Conservation (phyloP, 2,888 invertebrate species). For the Cepaea hortensis region DNA sequence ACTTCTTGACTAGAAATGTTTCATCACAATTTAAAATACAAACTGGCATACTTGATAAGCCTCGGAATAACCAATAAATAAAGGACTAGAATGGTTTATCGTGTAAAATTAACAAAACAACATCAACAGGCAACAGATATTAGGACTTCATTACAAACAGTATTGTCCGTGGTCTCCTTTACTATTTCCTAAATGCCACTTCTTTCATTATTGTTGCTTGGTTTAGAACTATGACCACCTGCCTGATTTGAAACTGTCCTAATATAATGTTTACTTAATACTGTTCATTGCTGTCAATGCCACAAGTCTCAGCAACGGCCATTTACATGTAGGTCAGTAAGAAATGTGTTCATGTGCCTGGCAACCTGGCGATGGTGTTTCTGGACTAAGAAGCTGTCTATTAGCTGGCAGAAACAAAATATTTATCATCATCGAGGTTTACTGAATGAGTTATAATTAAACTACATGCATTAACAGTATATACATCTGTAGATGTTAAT, state of each 20-base stretch:
- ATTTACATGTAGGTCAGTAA: not conserved
- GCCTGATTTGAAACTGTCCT: no score
- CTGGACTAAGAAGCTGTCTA: slow-evolving; percentile 13
- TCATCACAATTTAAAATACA: not conserved
- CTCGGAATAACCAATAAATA: not conserved
- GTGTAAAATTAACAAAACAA: not conserved
- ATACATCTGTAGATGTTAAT: not conserved
- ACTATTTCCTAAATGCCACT: no score
- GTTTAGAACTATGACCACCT: no score
- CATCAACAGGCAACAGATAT: not conserved
- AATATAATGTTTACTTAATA: not conserved
- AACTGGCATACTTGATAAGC: slow-evolving; percentile 12
- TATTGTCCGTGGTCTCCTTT: not conserved
- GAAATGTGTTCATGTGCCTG: not conserved
- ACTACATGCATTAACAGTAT: not conserved
- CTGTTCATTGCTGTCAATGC: not conserved
- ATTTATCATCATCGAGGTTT: not conserved
- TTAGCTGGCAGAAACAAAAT: slow-evolving; percentile 12
- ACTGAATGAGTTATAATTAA: not conserved
- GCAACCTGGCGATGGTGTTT: not conserved
- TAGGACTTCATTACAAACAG: no score
- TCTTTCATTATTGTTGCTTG: no score
- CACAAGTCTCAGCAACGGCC: not conserved
- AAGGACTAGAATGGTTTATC: slow-evolving; percentile 5
- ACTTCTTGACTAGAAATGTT: not conserved